Evolutionary conservation across 1,140 invertebrate genomes (phyloP).

Genomic region (Hycleus cichorii): DNA sequence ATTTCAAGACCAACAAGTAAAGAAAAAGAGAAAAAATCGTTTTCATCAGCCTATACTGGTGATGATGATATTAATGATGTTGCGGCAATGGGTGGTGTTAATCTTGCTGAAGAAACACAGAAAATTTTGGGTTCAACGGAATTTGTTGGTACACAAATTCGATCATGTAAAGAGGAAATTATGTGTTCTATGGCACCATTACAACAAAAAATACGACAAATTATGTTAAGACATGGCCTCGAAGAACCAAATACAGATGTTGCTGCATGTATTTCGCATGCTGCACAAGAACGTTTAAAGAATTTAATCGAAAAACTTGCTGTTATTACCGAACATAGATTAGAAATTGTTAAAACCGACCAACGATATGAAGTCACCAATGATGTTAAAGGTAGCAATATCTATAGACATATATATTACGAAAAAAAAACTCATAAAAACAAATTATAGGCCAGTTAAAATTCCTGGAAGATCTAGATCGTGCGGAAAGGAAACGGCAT

Average conservation of each 20-base stretch:
- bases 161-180: constrained; percentile 93
- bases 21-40: constrained; percentile 59
- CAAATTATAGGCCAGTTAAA: constrained; percentile 65
- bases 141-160: constrained; percentile 90
- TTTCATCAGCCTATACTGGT: constrained; percentile 48
- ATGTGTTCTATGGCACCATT: constrained; percentile 75
- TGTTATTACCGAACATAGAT: constrained; percentile 88
- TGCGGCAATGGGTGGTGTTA: constrained; percentile 98
- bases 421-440: neutral
- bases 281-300: constrained; percentile 89
- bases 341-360: constrained; percentile 86
- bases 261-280: constrained; percentile 87
- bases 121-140: constrained; percentile 92
- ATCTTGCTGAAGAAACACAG: constrained; percentile 92
- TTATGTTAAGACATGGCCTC: constrained; percentile 69
- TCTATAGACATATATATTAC: neutral
- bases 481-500: constrained; percentile 85
- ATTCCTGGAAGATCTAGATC: constrained; percentile 92
- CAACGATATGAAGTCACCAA: constrained; percentile 80
- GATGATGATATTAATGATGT: constrained; percentile 98
- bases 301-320: constrained; percentile 89
- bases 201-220: constrained; percentile 65
- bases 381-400: constrained; percentile 67
- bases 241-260: constrained; percentile 85
- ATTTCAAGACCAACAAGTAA: constrained; percentile 43